Evolutionary conservation across 2,888 invertebrate genomes (phyloP).

Genomic region (Melolontha melolontha): DNA sequence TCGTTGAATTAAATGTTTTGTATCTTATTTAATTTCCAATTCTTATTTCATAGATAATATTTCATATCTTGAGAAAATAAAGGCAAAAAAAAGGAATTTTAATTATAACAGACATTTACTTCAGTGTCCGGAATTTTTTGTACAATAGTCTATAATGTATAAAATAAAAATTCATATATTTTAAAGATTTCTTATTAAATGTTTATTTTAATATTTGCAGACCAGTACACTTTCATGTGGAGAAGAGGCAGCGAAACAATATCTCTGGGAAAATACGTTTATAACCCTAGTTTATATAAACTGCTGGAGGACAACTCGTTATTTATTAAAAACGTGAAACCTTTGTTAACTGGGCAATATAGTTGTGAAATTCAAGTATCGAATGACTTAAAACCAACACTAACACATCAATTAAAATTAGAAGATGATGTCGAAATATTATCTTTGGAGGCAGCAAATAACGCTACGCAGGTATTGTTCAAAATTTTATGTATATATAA

Average conservation of each 20-base stretch:
- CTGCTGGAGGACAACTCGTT: not conserved
- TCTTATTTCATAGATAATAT: too few relatives aligned
- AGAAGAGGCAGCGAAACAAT: constrained; percentile 4
- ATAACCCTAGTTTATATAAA: not conserved
- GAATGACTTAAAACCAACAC: not conserved
- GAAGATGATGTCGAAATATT: constrained; percentile 26
- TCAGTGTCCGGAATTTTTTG: too few relatives aligned
- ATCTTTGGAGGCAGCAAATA: constrained; percentile 10
- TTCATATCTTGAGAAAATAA: too few relatives aligned
- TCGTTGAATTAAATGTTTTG: too few relatives aligned
- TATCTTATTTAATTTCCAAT: too few relatives aligned
- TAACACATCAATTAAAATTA: constrained; percentile 17
- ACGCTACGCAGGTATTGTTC: constrained; percentile 18
- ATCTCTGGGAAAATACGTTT: not conserved
- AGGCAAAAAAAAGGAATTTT: too few relatives aligned
- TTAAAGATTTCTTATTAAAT: not conserved
- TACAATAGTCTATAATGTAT: too few relatives aligned
- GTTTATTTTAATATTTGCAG: constrained; percentile 8
- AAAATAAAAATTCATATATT: too few relatives aligned
- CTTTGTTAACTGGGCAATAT: constrained; percentile 8
- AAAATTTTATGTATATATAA: not conserved
- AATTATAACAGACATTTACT: too few relatives aligned
- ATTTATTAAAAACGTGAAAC: constrained; percentile 8
- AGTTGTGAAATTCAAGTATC: constrained; percentile 15
- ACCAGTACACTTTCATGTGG: constrained; percentile 7